These are phyloP conservation scores for Sussaba pulchella DNA, from an alignment of 2,888 invertebrate species.

Conservation along the genomic window DNA sequence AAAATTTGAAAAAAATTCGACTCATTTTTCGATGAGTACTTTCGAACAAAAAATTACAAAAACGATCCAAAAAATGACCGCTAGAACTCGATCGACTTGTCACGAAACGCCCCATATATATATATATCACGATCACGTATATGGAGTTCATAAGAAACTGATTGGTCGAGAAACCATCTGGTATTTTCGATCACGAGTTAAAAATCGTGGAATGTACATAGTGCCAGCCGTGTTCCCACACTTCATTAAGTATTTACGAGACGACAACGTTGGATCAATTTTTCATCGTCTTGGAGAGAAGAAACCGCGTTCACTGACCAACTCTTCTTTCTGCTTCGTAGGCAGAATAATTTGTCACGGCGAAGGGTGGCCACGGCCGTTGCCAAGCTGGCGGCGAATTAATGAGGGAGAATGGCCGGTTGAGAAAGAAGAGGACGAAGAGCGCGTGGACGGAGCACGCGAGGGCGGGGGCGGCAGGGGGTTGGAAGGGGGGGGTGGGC, in stretches of 20 bases:
- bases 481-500: slow-evolving; percentile 3
- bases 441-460: not conserved
- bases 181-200: slow-evolving; percentile 57
- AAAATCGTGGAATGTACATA: slow-evolving; percentile 32
- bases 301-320: slow-evolving; percentile 38
- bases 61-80: too few relatives aligned
- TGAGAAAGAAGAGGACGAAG: slow-evolving; percentile 18
- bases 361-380: slow-evolving; percentile 65
- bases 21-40: too few relatives aligned
- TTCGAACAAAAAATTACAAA: too few relatives aligned
- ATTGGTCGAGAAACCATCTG: slow-evolving; percentile 55
- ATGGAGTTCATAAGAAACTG: slow-evolving; percentile 32
- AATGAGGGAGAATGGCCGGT: slow-evolving; percentile 62
- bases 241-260: slow-evolving; percentile 79
- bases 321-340: slow-evolving; percentile 70
- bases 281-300: slow-evolving; percentile 69
- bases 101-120: too few relatives aligned
- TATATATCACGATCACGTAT: slow-evolving; percentile 11
- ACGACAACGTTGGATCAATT: slow-evolving; percentile 77
- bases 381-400: slow-evolving; percentile 69
- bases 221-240: slow-evolving; percentile 66
- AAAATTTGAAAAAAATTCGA: too few relatives aligned
- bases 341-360: slow-evolving; percentile 72
- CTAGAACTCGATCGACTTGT: too few relatives aligned
- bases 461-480: not conserved